Conservation (phyloP, 2,888 invertebrate genomes). For the Cheilosia scutellata region DNA sequence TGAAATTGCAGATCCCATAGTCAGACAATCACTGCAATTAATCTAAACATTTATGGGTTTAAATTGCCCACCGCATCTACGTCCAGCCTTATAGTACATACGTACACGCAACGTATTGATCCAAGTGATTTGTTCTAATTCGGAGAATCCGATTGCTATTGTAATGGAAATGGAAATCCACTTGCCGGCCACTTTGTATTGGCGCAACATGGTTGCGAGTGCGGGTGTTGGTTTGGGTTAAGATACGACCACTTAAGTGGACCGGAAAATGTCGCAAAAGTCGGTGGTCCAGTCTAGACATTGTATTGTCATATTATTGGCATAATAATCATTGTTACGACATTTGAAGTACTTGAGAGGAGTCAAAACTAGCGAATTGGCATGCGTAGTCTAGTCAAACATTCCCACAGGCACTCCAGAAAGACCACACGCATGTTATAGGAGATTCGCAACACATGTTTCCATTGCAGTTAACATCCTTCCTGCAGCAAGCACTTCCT, state of each 20-base stretch:
- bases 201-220: slow-evolving; percentile 62
- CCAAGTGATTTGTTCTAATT: slow-evolving; percentile 69
- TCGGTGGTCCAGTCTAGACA: slow-evolving; percentile 55
- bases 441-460: slow-evolving; percentile 70
- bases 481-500: slow-evolving; percentile 56
- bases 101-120: slow-evolving; percentile 23
- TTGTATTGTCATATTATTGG: slow-evolving; percentile 39
- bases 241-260: slow-evolving; percentile 6
- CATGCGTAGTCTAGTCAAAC: slow-evolving; percentile 63
- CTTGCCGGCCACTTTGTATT: slow-evolving; percentile 70
- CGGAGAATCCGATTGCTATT: slow-evolving; percentile 56
- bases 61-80: slow-evolving; percentile 59
- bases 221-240: not conserved
- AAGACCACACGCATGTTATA: slow-evolving; percentile 59
- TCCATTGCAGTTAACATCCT: slow-evolving; percentile 40
- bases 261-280: slow-evolving; percentile 58
- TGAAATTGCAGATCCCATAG: slow-evolving; percentile 57
- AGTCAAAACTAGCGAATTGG: slow-evolving; percentile 57
- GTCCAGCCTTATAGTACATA: slow-evolving; percentile 6
- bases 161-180: slow-evolving; percentile 68
- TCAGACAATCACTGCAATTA: slow-evolving; percentile 70
- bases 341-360: slow-evolving; percentile 52
- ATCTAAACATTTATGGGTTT: slow-evolving; percentile 75
- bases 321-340: slow-evolving; percentile 55
- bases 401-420: slow-evolving; percentile 58